A percentile compares a stretch with the other conserved stretches of the same genome.
Conservation (phyloP, 2,797 vertebrate genomes). For the Petrocephalus sullivani region DNA sequence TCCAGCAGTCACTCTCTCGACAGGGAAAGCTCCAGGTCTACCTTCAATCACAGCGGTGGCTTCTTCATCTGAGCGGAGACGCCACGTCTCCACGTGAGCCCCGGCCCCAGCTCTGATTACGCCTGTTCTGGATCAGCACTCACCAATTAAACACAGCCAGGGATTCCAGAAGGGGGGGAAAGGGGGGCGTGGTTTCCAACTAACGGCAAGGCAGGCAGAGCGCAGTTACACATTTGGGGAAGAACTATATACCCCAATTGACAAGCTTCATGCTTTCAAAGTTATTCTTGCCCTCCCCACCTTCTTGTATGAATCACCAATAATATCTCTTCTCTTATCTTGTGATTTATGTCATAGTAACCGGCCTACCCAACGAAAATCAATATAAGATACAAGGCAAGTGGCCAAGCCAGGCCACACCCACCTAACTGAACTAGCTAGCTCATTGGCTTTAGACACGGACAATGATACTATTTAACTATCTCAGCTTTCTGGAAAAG, state of each 20-base stretch:
- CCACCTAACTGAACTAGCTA: neutral
- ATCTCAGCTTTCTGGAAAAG: neutral
- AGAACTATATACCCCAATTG: slow-evolving; percentile 51
- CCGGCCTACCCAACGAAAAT: neutral
- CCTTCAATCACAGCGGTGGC: slow-evolving; percentile 57
- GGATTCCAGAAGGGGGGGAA: slow-evolving; percentile 52
- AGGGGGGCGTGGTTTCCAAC: slow-evolving; percentile 29
- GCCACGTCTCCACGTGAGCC: slow-evolving; percentile 53
- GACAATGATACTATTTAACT: slow-evolving; percentile 8
- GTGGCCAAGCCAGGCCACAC: neutral
- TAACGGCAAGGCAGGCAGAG: slow-evolving; percentile 33
- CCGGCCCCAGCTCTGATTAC: slow-evolving; percentile 59
- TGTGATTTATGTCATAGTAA: neutral
- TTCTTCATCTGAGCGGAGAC: slow-evolving; percentile 59
- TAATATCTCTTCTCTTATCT: neutral
- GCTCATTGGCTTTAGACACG: neutral
- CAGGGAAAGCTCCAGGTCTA: slow-evolving; percentile 47
- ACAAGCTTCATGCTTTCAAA: slow-evolving; percentile 36
- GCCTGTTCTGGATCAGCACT: slow-evolving; percentile 57
- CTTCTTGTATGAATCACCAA: neutral
- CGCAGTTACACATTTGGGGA: slow-evolving; percentile 42
- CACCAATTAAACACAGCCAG: slow-evolving; percentile 67
- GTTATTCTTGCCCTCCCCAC: neutral
- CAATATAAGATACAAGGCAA: neutral
- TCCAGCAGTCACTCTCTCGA: slow-evolving; percentile 37